Conservation (phyloP, 1,140 invertebrate genomes). For the Zaprionus lachaisei region DNA sequence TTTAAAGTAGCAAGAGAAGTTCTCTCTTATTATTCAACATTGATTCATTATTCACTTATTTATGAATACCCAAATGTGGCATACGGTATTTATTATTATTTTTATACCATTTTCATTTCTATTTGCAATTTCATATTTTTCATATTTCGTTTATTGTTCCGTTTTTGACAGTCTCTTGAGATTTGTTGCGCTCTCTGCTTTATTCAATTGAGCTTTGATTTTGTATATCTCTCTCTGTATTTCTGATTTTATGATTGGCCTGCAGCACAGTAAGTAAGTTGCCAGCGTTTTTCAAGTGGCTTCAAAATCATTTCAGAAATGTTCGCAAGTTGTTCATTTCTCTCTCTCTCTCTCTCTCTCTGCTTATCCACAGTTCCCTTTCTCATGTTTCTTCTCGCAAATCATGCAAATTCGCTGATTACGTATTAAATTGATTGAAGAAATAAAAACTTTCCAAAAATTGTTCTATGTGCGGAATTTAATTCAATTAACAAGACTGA, state of each 20-base stretch:
- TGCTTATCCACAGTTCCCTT: constrained; percentile 4
- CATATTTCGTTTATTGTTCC: constrained; percentile 13
- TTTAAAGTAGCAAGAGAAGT: background rate
- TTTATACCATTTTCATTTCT: background rate
- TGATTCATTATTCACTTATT: constrained; percentile 10
- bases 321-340: constrained; percentile 52
- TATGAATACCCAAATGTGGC: constrained; percentile 8
- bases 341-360: background rate
- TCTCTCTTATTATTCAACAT: background rate
- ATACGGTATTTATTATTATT: background rate
- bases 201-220: constrained; percentile 9
- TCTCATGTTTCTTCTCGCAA: constrained; percentile 40
- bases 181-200: background rate
- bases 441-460: constrained; percentile 41
- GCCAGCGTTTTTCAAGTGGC: constrained; percentile 49
- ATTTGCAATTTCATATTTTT: background rate
- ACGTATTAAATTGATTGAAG: constrained; percentile 68
- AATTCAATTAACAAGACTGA: constrained; percentile 62
- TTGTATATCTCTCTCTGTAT: constrained; percentile 20
- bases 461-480: constrained; percentile 41
- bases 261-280: constrained; percentile 43
- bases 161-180: constrained; percentile 20
- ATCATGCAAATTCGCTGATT: constrained; percentile 72
- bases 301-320: constrained; percentile 67
- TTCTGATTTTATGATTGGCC: constrained; percentile 41